Conservation (phyloP, 2,888 invertebrate genomes). For the Candidula unifasciata region DNA sequence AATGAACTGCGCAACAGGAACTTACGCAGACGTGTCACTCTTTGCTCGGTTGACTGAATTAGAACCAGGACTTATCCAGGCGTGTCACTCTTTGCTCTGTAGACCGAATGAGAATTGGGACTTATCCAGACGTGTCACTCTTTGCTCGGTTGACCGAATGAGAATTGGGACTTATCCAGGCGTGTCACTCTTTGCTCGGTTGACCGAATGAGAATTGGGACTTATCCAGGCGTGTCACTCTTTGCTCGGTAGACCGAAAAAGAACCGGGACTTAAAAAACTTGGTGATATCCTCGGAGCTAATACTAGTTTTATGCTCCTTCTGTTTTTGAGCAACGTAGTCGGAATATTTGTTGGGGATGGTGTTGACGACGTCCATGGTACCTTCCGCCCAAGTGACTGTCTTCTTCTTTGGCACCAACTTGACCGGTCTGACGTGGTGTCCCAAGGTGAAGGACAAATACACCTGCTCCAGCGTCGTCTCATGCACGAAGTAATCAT, state of each 20-base stretch:
- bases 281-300: neutral
- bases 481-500: neutral
- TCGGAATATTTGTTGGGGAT: neutral
- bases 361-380: neutral
- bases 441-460: neutral
- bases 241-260: neutral
- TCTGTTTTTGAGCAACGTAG: neutral
- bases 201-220: too few relatives aligned
- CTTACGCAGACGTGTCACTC: too few relatives aligned
- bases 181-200: too few relatives aligned
- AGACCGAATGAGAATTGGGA: too few relatives aligned
- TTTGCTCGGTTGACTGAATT: too few relatives aligned
- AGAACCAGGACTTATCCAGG: too few relatives aligned
- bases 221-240: neutral
- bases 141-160: too few relatives aligned
- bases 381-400: neutral
- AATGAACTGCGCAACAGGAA: too few relatives aligned
- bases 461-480: conserved; percentile 11
- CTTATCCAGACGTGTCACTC: too few relatives aligned
- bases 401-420: neutral
- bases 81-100: too few relatives aligned
- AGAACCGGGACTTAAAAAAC: too few relatives aligned
- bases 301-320: neutral
- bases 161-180: too few relatives aligned
- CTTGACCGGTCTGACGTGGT: neutral